These are phyloP conservation scores for Stomorhina lunata DNA, from an alignment of 2,888 invertebrate genomes.

Conservation along the genomic window DNA sequence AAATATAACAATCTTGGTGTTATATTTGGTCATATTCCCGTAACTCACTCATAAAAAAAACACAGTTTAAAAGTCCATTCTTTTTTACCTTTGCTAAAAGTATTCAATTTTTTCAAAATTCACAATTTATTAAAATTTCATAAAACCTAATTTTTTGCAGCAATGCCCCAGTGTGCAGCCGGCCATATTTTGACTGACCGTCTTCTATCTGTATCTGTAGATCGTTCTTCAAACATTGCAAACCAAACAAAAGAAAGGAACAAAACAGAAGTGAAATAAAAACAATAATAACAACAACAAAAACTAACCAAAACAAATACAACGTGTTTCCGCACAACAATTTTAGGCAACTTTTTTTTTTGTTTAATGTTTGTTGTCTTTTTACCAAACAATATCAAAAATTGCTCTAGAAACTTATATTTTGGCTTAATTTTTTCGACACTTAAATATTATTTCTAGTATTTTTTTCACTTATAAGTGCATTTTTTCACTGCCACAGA, in stretches of 20 bases:
- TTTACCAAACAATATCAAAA: too few species aligned
- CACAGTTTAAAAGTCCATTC: too few species aligned
- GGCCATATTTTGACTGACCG: neutral
- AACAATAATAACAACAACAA: constrained; percentile 33
- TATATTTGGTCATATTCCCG: too few species aligned
- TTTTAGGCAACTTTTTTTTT: constrained; percentile 10
- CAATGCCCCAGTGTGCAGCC: too few species aligned
- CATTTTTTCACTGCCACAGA: constrained; percentile 49
- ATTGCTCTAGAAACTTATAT: constrained; percentile 30
- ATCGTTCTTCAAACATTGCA: constrained; percentile 26
- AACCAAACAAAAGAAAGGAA: constrained; percentile 36
- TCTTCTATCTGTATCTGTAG: neutral
- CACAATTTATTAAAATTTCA: too few species aligned
- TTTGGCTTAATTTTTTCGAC: neutral
- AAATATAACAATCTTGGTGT: too few species aligned
- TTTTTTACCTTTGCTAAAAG: too few species aligned
- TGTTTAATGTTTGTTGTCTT: constrained; percentile 1
- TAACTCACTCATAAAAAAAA: too few species aligned
- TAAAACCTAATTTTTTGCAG: too few species aligned
- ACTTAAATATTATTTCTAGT: neutral
- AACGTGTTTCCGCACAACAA: constrained; percentile 55
- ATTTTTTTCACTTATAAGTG: neutral
- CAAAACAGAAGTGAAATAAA: constrained; percentile 38
- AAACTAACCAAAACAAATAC: constrained; percentile 53
- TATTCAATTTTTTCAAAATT: too few species aligned